Percentiles rank a stretch among this genome's conserved stretches.
phyloP scores from a whole-genome alignment of 2,113 vertebrate species.

The Brevimyrus niger region DNA sequence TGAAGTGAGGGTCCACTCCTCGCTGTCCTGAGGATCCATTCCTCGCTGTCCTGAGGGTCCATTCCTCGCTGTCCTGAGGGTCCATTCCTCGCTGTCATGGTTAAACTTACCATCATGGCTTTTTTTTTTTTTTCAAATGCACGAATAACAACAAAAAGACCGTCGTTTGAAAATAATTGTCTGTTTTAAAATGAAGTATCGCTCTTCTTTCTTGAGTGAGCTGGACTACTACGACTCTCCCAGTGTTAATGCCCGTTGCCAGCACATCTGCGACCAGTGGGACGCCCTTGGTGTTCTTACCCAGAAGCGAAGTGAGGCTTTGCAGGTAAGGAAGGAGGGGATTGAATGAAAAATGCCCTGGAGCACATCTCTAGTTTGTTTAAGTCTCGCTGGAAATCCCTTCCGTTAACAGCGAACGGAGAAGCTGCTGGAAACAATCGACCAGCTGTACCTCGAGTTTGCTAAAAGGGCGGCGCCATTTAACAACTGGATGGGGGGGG shows the following conservation, averaged over 20 bases:
- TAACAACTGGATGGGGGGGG: conserved; percentile 99
- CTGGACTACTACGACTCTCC: conserved; percentile 97
- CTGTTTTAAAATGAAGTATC: background rate
- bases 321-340: conserved; percentile 70
- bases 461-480: conserved; percentile 96
- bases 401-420: conserved; percentile 74
- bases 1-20: too few relatives aligned
- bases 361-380: background rate
- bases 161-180: background rate
- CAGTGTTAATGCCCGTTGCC: conserved; percentile 91
- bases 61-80: too few relatives aligned
- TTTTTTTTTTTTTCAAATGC: background rate
- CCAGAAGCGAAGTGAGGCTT: conserved; percentile 88
- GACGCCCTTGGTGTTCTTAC: conserved; percentile 83
- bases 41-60: too few relatives aligned
- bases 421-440: conserved; percentile 93
- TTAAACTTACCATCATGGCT: background rate
- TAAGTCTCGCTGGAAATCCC: background rate
- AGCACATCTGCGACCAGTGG: conserved; percentile 98
- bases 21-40: too few relatives aligned
- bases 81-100: too few relatives aligned
- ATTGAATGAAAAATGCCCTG: too few relatives aligned
- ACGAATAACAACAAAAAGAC: background rate
- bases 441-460: conserved; percentile 93
- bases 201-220: conserved; percentile 62